Conservation (phyloP, 1,140 invertebrate genomes). For the Drosophila tropicalis region DNA sequence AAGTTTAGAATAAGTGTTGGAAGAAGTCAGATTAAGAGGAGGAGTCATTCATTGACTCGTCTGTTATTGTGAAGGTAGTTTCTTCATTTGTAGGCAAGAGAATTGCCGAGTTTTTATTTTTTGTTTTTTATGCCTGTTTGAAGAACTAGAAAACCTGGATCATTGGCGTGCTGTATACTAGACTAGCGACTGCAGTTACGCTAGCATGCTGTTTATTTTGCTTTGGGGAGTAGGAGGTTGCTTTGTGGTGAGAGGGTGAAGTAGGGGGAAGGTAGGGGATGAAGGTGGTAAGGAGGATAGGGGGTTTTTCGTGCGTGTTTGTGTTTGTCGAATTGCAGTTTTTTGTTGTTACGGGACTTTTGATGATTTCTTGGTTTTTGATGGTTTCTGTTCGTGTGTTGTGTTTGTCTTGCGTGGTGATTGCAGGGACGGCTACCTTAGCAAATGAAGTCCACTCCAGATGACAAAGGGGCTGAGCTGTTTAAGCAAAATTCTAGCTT, state of each 20-base stretch:
- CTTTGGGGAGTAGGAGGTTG: background rate
- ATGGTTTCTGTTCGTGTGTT: no score
- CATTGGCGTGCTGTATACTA: background rate
- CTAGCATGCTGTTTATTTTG: no score
- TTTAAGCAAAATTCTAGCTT: conserved; percentile 8
- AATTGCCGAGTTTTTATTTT: background rate
- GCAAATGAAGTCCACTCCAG: background rate
- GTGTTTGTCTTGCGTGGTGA: background rate
- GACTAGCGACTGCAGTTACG: no score
- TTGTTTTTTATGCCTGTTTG: no score
- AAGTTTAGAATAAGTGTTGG: background rate
- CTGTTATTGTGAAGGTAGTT: no score
- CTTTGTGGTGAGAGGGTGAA: background rate
- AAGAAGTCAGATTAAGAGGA: background rate
- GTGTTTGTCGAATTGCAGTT: no score
- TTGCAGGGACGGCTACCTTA: background rate
- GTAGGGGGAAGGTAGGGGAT: background rate
- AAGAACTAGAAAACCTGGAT: no score
- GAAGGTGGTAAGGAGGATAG: background rate
- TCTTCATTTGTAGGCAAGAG: no score
- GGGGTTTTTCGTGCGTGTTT: background rate
- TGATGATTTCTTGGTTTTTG: background rate
- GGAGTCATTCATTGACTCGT: background rate
- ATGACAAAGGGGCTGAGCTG: background rate
- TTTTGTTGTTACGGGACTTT: background rate